Conservation (phyloP, 2,888 invertebrate species). For the Mesorhabditis spiculigera region DNA sequence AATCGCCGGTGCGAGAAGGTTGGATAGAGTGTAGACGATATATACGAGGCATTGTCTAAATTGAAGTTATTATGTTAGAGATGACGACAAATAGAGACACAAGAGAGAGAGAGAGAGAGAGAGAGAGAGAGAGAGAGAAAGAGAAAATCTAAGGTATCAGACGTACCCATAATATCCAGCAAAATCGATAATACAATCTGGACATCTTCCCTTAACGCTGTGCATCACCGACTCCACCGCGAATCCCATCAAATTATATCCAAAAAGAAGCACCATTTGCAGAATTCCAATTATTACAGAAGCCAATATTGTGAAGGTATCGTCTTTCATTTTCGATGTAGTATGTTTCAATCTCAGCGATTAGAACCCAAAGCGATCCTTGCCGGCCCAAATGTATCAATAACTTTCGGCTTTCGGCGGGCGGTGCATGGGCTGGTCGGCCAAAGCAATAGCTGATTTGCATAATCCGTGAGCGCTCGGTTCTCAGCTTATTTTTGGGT, state of each 20-base stretch:
- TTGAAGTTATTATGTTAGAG: no score
- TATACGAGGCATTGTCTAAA: not conserved
- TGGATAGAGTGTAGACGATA: not conserved
- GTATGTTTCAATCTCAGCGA: no score
- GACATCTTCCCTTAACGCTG: not conserved
- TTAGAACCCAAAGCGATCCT: no score
- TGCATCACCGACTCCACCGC: slow-evolving; percentile 2
- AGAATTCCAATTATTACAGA: not conserved
- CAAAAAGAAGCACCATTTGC: not conserved
- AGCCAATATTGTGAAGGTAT: not conserved
- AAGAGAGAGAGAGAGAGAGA: no score
- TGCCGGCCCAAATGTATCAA: no score
- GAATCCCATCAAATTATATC: not conserved
- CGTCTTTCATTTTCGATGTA: not conserved
- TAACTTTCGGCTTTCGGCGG: no score
- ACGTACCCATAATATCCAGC: slow-evolving; percentile 6
- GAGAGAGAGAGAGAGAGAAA: not conserved
- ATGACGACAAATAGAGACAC: no score
- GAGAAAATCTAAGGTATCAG: not conserved
- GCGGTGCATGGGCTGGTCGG: no score
- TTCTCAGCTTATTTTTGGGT: no score
- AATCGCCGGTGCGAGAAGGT: not conserved
- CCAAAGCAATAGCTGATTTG: no score
- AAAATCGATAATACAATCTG: not conserved
- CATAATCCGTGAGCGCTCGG: no score